Base-by-base conservation (phyloP, 1,140 invertebrate genomes). In the Antheraea pernyi region DNA sequence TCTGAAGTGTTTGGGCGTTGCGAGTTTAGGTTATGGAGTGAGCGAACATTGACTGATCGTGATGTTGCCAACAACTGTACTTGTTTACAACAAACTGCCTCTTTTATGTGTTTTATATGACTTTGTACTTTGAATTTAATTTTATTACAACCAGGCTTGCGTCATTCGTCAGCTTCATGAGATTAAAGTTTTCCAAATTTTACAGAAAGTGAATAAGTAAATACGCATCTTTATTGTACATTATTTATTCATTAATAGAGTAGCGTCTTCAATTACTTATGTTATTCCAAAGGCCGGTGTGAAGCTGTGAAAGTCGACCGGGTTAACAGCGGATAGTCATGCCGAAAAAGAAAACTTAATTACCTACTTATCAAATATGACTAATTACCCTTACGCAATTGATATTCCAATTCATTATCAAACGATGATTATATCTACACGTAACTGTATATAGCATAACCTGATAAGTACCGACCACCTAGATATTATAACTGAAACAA, bases 21-120 rank as follows among this genome's bases (percentile, higher is more conserved):
- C 81, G 73, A 37, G 58, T 59, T 70, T 64, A 59, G 7, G 68
- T 81, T 80, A 84, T 85, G 78, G 82, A 87, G 85, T 86, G 74
- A 78, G 77, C 76, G 74, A 80, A 75, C 79, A 82, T 80, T 84
- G 81, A 86, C 77, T 88, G 84, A 75, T 75, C 70, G 60, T 61
- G 65, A 84, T 86, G 79, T 81, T 84, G 82, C 82, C 83, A 88
- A 83, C 80, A 75, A 82, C 78, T 84, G 84, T 78, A 88, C 78
- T 91, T 89, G 88, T 89, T 89, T 91, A 90, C 85, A 85, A 86
- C 89, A 88, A 90, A 91, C 78, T 86, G 82, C 70, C 79, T 79
- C 78, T 78, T 89, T 91, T 87, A 92, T 90, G 86, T 86, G 83
- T 92, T 90, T 92, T 92, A 91, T 92, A 92, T 87, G 81, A 78